A percentile compares a stretch with the other conserved stretches of the same genome.
Conservation (phyloP, 2,797 vertebrate species). For the Capromys pilorides region DNA sequence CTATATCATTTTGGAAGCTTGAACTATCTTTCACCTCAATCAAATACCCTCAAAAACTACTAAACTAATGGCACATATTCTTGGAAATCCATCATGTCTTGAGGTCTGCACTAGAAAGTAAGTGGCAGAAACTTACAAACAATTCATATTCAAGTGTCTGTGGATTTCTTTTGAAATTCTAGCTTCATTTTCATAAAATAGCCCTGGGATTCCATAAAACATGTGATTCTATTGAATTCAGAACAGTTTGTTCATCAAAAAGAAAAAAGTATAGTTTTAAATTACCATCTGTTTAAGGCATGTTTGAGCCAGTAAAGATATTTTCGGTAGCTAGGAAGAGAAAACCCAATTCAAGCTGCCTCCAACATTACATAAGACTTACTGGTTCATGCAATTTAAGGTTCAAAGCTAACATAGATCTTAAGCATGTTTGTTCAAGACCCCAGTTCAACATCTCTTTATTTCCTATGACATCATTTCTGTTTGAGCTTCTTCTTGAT, state of each 20-base stretch:
- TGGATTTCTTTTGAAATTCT: constrained; percentile 38
- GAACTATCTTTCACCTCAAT: constrained; percentile 11
- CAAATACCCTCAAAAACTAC: constrained; percentile 21
- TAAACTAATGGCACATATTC: neutral
- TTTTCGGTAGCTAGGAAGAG: neutral
- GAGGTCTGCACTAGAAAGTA: constrained; percentile 36
- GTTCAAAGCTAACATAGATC: constrained; percentile 10
- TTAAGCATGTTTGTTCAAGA: neutral
- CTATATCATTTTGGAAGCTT: neutral
- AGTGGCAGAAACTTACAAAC: neutral
- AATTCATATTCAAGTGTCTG: constrained; percentile 46
- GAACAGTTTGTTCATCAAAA: constrained; percentile 16
- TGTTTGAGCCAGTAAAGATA: neutral
- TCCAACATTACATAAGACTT: constrained; percentile 5
- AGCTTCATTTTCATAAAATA: constrained; percentile 56
- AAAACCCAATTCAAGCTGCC: neutral
- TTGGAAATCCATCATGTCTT: constrained; percentile 30
- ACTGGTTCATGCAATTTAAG: constrained; percentile 19
- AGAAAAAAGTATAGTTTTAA: neutral
- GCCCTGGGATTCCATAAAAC: constrained; percentile 33
- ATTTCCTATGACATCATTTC: neutral
- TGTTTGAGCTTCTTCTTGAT: neutral
- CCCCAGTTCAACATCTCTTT: neutral
- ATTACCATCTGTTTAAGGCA: constrained; percentile 31
- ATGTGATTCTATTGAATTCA: constrained; percentile 6